Evolutionary conservation across 1,140 invertebrate species (phyloP).

Genomic region (Aphelenchoides besseyi): DNA sequence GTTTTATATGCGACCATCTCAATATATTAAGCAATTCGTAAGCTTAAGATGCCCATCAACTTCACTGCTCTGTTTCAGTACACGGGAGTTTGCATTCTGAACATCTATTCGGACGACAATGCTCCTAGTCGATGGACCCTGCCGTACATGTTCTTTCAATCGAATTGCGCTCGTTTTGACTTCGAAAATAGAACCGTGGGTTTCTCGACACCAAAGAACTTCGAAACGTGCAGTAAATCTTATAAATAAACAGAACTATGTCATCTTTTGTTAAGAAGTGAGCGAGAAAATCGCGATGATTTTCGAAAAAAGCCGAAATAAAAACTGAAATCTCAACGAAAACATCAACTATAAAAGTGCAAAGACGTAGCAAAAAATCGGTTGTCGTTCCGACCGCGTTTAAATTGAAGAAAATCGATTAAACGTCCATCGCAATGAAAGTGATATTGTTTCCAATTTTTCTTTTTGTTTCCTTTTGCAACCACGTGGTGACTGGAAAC

Average conservation of each 20-base stretch:
- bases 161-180: not conserved
- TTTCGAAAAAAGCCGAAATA: too few species aligned
- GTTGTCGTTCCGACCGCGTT: too few species aligned
- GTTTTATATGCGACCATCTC: slow-evolving; percentile 8
- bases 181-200: not conserved
- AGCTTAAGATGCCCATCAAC: slow-evolving; percentile 4
- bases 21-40: slow-evolving; percentile 10
- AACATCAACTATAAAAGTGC: too few species aligned
- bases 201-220: not conserved
- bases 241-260: not conserved
- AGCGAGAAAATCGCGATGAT: too few species aligned
- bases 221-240: not conserved
- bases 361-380: too few species aligned
- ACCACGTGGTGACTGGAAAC: not conserved
- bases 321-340: too few species aligned
- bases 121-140: not conserved
- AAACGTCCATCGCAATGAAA: too few species aligned
- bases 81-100: slow-evolving; percentile 4
- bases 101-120: not conserved
- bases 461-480: not conserved
- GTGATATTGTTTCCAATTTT: not conserved
- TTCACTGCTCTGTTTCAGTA: not conserved
- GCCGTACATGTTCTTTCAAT: slow-evolving; percentile 13
- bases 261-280: not conserved
- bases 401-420: too few species aligned